Conservation (phyloP, 1,140 invertebrate genomes). For the Lucilia sericata region DNA sequence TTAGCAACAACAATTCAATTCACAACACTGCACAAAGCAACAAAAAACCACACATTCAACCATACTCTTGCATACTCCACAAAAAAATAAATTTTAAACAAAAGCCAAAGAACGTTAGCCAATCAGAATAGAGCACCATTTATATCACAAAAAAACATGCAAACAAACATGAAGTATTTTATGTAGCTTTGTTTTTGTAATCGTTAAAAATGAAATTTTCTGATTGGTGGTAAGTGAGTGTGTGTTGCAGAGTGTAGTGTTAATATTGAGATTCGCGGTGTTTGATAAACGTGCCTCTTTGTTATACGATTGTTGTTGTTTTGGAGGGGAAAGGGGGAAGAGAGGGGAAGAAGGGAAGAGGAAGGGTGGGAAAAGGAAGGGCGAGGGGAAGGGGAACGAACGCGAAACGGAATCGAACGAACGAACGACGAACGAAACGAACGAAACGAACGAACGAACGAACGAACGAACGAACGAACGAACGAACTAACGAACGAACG, state of each 20-base stretch:
- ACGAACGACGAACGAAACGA: too few relatives aligned
- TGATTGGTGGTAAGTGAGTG: neutral
- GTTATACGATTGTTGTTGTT: too few relatives aligned
- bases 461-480: too few relatives aligned
- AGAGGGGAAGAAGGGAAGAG: too few relatives aligned
- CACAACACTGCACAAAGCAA: too few relatives aligned
- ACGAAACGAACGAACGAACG: too few relatives aligned
- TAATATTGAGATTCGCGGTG: neutral
- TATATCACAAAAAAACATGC: neutral
- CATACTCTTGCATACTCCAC: neutral
- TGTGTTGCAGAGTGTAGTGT: neutral
- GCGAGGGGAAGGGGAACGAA: too few relatives aligned
- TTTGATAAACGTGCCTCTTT: neutral
- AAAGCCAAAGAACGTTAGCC: neutral
- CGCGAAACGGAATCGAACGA: too few relatives aligned
- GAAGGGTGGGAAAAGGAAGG: too few relatives aligned
- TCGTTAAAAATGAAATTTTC: neutral
- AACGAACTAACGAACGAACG: too few relatives aligned
- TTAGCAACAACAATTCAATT: neutral
- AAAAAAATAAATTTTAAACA: neutral
- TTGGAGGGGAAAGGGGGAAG: too few relatives aligned
- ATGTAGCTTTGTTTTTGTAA: neutral
- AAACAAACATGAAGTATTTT: conserved; percentile 21
- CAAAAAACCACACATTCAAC: neutral
- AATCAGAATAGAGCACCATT: neutral